Evolutionary conservation across 2,113 vertebrate species (phyloP).

Genomic region (Haemorhous mexicanus): DNA sequence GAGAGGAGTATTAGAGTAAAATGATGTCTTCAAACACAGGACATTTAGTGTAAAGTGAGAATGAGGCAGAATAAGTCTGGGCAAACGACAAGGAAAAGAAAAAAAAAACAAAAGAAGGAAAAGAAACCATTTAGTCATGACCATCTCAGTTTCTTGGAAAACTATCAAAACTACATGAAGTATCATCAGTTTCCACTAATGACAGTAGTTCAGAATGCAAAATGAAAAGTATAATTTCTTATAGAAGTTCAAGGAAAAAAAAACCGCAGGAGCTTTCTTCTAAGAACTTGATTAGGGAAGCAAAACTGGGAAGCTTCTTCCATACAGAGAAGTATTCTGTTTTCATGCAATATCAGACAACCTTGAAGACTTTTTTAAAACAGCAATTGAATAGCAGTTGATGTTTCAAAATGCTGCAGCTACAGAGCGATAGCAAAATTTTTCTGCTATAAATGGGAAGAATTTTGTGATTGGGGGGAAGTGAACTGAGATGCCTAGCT

Average conservation of each 20-base stretch:
- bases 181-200: not conserved
- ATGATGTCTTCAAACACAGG: not conserved
- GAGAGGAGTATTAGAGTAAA: not conserved
- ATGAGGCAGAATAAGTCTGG: not conserved
- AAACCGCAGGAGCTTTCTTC: not conserved
- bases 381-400: not conserved
- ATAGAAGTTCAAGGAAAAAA: not conserved
- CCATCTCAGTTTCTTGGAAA: not conserved
- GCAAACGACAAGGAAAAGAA: not conserved
- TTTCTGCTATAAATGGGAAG: not conserved
- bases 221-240: not conserved
- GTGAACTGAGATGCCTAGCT: not conserved
- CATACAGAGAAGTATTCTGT: not conserved
- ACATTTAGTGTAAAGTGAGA: not conserved
- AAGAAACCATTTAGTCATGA: not conserved
- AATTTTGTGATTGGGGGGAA: not conserved
- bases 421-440: not conserved
- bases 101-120: not conserved
- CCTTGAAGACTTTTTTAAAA: not conserved
- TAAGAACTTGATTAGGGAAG: not conserved
- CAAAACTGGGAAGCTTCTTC: not conserved
- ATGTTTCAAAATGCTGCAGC: not conserved
- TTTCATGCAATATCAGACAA: not conserved
- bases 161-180: not conserved
- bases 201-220: not conserved